Evolutionary conservation across 2,113 vertebrate species (phyloP).

Genomic region (Odocoileus virginianus): DNA sequence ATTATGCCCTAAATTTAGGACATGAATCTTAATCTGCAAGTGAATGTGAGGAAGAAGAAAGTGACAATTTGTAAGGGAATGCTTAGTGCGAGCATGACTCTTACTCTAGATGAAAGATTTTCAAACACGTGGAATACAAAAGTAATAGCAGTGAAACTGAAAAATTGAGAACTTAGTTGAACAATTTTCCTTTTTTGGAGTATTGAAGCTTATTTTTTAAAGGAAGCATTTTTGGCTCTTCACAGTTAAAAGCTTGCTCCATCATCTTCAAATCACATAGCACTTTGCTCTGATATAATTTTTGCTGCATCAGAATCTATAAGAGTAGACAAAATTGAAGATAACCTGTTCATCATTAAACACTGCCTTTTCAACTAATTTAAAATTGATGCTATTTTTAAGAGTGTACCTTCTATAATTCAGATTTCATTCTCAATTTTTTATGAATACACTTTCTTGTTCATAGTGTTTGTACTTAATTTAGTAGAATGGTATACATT

Average conservation of each 20-base stretch:
- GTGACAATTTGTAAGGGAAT: background rate
- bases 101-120: background rate
- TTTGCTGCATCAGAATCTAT: background rate
- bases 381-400: background rate
- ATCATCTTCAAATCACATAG: background rate
- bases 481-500: background rate
- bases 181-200: background rate
- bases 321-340: background rate
- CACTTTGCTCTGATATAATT: background rate
- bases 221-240: background rate
- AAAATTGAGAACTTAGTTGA: background rate
- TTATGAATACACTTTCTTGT: background rate
- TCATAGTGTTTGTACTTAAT: background rate
- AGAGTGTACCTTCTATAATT: background rate
- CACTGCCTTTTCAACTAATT: background rate
- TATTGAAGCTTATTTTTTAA: background rate
- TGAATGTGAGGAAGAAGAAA: background rate
- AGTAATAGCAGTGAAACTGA: background rate
- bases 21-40: background rate
- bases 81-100: background rate
- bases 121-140: background rate
- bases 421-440: background rate
- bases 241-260: background rate
- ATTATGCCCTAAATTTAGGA: background rate
- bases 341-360: background rate